Evolutionary conservation across 2,888 invertebrate genomes (phyloP), one percentile per base, ranked within the genome.

Genomic region (Iphiclides podalirius): DNA sequence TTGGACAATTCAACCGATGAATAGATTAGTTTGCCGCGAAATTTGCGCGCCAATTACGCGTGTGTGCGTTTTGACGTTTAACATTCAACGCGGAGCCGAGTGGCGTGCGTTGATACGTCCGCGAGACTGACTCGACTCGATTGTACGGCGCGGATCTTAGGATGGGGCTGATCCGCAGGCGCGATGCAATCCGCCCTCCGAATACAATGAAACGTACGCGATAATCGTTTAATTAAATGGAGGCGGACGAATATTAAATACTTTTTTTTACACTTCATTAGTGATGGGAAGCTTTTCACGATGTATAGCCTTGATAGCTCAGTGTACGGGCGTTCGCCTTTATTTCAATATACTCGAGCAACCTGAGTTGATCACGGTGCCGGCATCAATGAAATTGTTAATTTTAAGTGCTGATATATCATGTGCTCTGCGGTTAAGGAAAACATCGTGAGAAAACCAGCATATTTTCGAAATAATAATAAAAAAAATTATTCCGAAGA

Each of bases 21-120:
- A n/a, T n/a, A n/a, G n/a, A 13, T 28, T 16, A 37, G 1, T 48
- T 44, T n/a, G 26, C 43, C 49, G 49, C 49, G 38, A 34, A 44
- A 49, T 38, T 49, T 38, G 12, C 49, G 44, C 44, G 49, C 37
- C 12, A 49, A 28, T 7, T 3, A 11, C 15, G 15, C 12, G 23
- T 28, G 6, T 23, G n/a, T 26, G 15, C 15, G 23, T 6, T 15
- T 34, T 44, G 43, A 39, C 28, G 35, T 49, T 28, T 26, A 43
- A 35, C 13, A 14, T 15, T 7, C 2, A 13, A 26, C 64, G 53
- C 58, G 55, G 61, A 63, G 45, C 47, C 66, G 65, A 70, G 68
- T 66, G 60, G 53, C 64, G 58, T 66, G 62, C 60, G 53, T 56
- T 58, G 62, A 57, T 67, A 63, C 71, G 53, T 54, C 61, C 66